Evolutionary conservation across 2,888 invertebrate genomes (phyloP), one percentile per base, ranked within the genome.

Genomic region (Lomographa bimaculata): DNA sequence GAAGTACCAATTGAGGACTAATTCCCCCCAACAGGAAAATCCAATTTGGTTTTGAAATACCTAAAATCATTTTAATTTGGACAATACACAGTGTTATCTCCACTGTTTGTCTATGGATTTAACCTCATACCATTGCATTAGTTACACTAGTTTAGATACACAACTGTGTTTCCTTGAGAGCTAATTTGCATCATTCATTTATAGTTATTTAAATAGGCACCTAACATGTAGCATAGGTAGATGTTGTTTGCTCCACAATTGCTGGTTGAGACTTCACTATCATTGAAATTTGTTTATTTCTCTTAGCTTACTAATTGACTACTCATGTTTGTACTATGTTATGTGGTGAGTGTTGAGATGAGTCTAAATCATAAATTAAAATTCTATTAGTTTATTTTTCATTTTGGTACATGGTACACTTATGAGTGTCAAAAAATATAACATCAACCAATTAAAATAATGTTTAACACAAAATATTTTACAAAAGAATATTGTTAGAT

Each of bases 151-250:
- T 53, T 52, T 46, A 52, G 48, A 60, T 41, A 56, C 45, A 61
- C 45, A 61, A 51, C 58, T 63, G 38, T 56, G 60, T 79, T 76
- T 79, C 78, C 80, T 79, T 84, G 82, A 81, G 71, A 52, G 55
- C 62, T 75, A 73, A 81, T 84, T 85, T 79, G 67, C 79, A 80
- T 79, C 60, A 55, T 57, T 71, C 56, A 57, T 63, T 49, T 58
- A 57, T 49, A 57, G 63, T 52, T 68, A 73, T 79, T 78, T 74
- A 66, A 79, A 79, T 74, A 64, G 23, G 16, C 33, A 42, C 46
- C 23, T 43, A 64, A 65, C 71, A 66, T n/a, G n/a, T n/a, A n/a
- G n/a, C n/a, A n/a, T n/a, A n/a, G n/a, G n/a, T n/a, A n/a, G 42
- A 55, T 46, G 24, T 32, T 12, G 17, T 14, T 42, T 7, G 7